Percentiles rank a stretch among this genome's conserved stretches.
Conservation (phyloP, 2,888 invertebrate genomes). For the Polydrusus tereticollis region DNA sequence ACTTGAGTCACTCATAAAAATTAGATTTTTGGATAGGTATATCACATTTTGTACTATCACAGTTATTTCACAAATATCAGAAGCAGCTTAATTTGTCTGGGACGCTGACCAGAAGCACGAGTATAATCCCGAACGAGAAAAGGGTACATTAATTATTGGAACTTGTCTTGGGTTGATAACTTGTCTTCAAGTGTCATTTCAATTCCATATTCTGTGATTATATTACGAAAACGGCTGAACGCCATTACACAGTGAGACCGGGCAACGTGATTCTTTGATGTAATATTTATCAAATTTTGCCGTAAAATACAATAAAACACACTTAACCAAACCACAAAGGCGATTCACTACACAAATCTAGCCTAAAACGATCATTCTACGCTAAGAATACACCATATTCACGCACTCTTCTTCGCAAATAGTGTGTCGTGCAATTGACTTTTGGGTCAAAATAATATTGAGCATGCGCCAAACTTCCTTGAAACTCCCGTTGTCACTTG, state of each 20-base stretch:
- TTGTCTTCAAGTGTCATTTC: constrained; percentile 56
- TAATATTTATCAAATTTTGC: constrained; percentile 43
- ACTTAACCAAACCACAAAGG: constrained; percentile 46
- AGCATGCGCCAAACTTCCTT: constrained; percentile 51
- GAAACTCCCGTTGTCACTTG: constrained; percentile 54
- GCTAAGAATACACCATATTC: constrained; percentile 57
- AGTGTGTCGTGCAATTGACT: constrained; percentile 58
- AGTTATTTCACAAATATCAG: constrained; percentile 52
- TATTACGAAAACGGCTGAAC: constrained; percentile 57
- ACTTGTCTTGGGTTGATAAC: constrained; percentile 47
- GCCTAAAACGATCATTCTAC: constrained; percentile 50
- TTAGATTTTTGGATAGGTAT: constrained; percentile 46
- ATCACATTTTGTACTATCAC: constrained; percentile 62
- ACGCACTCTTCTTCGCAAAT: constrained; percentile 55
- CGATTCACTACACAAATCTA: constrained; percentile 48
- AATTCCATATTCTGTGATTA: constrained; percentile 58
- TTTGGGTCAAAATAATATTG: constrained; percentile 54
- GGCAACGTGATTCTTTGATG: constrained; percentile 54
- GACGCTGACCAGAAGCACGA: constrained; percentile 22
- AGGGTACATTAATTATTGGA: constrained; percentile 26
- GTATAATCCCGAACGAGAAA: constrained; percentile 30
- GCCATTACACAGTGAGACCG: constrained; percentile 58
- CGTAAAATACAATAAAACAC: constrained; percentile 47
- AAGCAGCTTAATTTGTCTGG: constrained; percentile 17
- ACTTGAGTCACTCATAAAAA: constrained; percentile 45